Evolutionary conservation across 2,113 vertebrate species (phyloP), one percentile per base, ranked within the genome.

Genomic region (Tetrax tetrax): DNA sequence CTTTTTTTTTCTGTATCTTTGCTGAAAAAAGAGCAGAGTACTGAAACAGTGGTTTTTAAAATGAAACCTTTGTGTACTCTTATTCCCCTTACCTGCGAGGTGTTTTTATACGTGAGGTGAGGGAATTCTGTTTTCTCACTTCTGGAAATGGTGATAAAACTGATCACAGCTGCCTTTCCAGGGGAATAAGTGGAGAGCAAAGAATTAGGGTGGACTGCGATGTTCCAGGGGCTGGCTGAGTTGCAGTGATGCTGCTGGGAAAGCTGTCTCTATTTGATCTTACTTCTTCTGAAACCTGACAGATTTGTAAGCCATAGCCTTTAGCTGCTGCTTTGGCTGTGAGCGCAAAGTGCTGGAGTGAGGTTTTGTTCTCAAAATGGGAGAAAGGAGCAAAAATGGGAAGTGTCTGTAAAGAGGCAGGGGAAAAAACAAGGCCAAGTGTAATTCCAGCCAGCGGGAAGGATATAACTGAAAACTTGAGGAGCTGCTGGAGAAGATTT

Each of bases 271-370:
- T 84, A 0, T 89, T 92, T 95, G 86, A 86, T 95, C 77, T 78
- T 35, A 5, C 72, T 13, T 95, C 83, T 77, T 84, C 69, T 2
- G 91, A 50, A 91, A 72, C 65, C 78, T 60, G 81, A 47, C 61
- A 75, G 65, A 79, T 94, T 93, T 93, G 77, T 95, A 84, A 94
- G 87, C 64, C 4, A 0, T 53, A 71, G 87, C 82, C 87, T 93
- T 96, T 61, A 87, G 87, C 89, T 87, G 74, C 81, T 64, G 91
- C 91, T 96, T 92, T 93, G 87, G 78, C 91, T 84, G 57, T 4
- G 80, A 80, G 83, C 7, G 33, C 89, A 64, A 48, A 75, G 87
- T 59, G 83, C 65, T 78, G 57, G 41, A 78, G 53, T 0, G 9
- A 91, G 81, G 50, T 74, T 90, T 92, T 83, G 71, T 10, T 96